Conservation (phyloP, 2,797 vertebrate species). For the Coregonus suidteri region DNA sequence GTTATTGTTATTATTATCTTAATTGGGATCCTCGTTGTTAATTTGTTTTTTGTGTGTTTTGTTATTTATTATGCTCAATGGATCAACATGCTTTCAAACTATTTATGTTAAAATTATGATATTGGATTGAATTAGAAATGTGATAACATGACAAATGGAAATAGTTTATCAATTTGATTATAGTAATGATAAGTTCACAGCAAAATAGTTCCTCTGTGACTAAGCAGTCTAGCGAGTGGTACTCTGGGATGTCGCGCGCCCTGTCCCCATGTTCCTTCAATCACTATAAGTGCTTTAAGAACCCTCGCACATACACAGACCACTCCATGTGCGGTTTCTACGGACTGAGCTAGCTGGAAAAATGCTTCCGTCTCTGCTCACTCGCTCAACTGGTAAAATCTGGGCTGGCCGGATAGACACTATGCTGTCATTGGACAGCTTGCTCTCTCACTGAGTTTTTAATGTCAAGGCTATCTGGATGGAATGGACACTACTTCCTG, state of each 20-base stretch:
- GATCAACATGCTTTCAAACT: not conserved
- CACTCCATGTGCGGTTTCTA: slow-evolving; percentile 6
- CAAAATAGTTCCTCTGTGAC: slow-evolving; percentile 35
- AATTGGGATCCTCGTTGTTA: slow-evolving; percentile 23
- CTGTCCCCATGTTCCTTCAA: slow-evolving; percentile 32
- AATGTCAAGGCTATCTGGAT: not conserved
- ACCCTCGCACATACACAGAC: slow-evolving; percentile 25
- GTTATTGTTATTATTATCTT: slow-evolving; percentile 29
- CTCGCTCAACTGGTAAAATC: slow-evolving; percentile 11
- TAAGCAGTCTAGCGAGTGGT: slow-evolving; percentile 19
- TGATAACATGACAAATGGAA: slow-evolving; percentile 10
- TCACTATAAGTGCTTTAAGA: slow-evolving; percentile 42
- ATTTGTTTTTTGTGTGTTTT: slow-evolving; percentile 11
- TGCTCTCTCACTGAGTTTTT: not conserved
- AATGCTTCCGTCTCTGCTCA: slow-evolving; percentile 1
- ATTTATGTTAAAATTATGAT: slow-evolving; percentile 2
- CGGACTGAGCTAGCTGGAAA: slow-evolving; percentile 4
- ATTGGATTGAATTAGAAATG: slow-evolving; percentile 3
- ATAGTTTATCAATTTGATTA: slow-evolving; percentile 18
- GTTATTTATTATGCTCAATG: slow-evolving; percentile 27
- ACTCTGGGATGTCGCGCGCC: slow-evolving; percentile 27
- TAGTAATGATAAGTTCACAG: slow-evolving; percentile 36
- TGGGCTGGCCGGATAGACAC: slow-evolving; percentile 2
- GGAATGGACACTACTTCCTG: slow-evolving; percentile 11
- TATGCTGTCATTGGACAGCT: slow-evolving; percentile 5